These are phyloP conservation scores for Sorex araneus DNA, from an alignment of 2,113 vertebrate species.

Conservation along the genomic window DNA sequence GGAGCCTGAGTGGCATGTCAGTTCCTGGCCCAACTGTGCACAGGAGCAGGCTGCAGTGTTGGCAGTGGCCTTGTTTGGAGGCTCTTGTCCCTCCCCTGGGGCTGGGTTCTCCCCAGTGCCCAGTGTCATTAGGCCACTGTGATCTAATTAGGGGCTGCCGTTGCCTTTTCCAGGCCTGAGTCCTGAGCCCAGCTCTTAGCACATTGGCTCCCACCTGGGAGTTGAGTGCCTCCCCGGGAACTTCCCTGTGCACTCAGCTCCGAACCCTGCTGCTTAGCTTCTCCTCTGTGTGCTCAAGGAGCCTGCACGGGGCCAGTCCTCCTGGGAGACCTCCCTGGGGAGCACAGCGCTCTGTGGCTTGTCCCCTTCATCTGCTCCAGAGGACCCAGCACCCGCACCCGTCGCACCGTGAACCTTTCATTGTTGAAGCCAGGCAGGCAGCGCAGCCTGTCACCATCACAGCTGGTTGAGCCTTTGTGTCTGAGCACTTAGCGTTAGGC, in stretches of 20 bases:
- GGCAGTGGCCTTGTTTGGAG: not conserved
- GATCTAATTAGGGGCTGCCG: slow-evolving; percentile 44
- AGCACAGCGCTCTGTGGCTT: too few species aligned
- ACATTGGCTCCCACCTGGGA: not conserved
- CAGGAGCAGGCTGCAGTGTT: not conserved
- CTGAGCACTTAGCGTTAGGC: not conserved
- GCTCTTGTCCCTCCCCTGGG: not conserved
- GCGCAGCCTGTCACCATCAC: too few species aligned
- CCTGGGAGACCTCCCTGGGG: not conserved
- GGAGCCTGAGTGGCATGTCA: too few species aligned
- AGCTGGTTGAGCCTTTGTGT: too few species aligned
- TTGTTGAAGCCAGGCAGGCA: too few species aligned
- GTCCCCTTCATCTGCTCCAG: not conserved
- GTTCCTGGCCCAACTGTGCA: not conserved
- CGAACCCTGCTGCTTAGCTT: not conserved
- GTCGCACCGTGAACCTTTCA: too few species aligned
- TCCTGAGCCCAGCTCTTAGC: not conserved
- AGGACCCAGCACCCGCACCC: not conserved
- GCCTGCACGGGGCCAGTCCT: not conserved
- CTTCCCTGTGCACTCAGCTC: not conserved
- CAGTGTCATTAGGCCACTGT: not conserved
- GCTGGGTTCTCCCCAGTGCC: not conserved
- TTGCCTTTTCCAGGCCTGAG: not conserved
- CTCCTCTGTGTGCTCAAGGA: not conserved
- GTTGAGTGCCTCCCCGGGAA: not conserved